phyloP scores from a whole-genome alignment of 2,797 vertebrate genomes.

The Tauraco hartlaubi region DNA sequence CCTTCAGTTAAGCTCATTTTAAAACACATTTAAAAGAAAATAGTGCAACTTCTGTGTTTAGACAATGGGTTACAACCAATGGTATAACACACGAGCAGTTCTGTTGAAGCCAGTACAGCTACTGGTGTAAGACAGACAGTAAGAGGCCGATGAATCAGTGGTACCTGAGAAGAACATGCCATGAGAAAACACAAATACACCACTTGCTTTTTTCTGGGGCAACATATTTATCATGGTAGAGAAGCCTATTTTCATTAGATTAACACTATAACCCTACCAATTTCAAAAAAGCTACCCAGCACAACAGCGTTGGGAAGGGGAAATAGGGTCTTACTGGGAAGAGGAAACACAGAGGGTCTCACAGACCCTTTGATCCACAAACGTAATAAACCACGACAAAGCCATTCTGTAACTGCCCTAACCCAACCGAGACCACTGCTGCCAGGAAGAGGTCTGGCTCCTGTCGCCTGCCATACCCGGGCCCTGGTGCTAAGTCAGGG shows the following conservation, averaged over 20 bases:
- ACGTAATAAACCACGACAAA: accelerated
- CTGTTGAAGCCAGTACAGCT: not conserved
- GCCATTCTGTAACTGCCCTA: not conserved
- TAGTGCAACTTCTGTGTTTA: not conserved
- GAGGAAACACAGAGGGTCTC: not conserved
- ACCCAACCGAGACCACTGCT: not conserved
- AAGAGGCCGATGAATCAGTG: not conserved
- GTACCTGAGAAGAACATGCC: not conserved
- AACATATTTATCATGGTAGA: not conserved
- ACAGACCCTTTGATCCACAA: not conserved
- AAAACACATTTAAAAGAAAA: not conserved
- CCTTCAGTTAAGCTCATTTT: not conserved
- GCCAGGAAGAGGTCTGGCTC: not conserved
- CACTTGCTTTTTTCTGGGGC: not conserved
- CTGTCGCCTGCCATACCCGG: not conserved
- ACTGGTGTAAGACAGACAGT: not conserved
- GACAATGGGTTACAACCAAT: not conserved
- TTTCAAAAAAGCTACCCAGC: not conserved
- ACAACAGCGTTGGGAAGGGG: not conserved
- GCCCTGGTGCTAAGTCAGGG: not conserved
- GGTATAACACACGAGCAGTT: not conserved
- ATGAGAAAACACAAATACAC: not conserved
- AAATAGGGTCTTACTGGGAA: not conserved
- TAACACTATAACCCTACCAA: not conserved
- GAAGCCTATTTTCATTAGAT: not conserved